A percentile compares a stretch with the other conserved stretches of the same genome.
Evolutionary conservation across 2,113 vertebrate species (phyloP).

Genomic region (Nicator chloris): DNA sequence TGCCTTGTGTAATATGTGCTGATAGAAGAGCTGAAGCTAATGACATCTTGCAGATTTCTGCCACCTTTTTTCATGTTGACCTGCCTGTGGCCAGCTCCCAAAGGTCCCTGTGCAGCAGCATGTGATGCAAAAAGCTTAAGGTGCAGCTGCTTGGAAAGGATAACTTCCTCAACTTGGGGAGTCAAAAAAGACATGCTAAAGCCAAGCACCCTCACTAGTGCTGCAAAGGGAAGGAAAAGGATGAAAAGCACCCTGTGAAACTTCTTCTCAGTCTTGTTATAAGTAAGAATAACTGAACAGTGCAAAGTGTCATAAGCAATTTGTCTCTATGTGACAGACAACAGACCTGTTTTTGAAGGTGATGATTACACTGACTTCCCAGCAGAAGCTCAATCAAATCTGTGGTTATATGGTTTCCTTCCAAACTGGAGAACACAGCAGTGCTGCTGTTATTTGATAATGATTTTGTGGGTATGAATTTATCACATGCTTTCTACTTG

Average conservation of each 20-base stretch:
- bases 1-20: background rate
- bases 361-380: background rate
- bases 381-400: constrained; percentile 13
- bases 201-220: background rate
- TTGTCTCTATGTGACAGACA: background rate
- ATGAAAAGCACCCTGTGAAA: background rate
- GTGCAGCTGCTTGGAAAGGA: background rate
- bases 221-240: background rate
- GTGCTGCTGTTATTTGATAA: background rate
- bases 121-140: background rate
- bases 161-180: background rate
- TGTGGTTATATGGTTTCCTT: background rate
- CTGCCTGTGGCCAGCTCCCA: background rate
- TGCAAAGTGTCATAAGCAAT: background rate
- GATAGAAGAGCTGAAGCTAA: background rate
- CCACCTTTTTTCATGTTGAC: background rate
- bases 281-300: background rate
- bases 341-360: background rate
- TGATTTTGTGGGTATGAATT: background rate
- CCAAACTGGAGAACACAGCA: background rate
- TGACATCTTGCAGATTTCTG: background rate
- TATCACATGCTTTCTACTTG: background rate
- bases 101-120: background rate
- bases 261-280: background rate
- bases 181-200: background rate